phyloP scores from a whole-genome alignment of 2,888 invertebrate genomes.

The Apodemia mormo region DNA sequence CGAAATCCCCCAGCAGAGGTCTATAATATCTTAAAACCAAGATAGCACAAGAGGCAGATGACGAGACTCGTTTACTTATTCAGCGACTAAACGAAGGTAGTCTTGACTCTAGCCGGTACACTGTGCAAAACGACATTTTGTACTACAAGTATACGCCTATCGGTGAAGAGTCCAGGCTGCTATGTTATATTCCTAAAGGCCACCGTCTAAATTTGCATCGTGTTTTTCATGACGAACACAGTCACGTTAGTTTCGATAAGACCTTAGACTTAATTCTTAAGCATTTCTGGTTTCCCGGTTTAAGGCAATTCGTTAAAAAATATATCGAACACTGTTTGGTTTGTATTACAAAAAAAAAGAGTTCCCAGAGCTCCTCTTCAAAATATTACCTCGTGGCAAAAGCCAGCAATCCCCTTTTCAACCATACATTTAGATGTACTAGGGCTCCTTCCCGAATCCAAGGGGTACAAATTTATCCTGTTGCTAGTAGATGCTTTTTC shows the following conservation, averaged over 20 bases:
- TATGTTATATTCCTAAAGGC: constrained; percentile 41
- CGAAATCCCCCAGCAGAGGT: constrained; percentile 34
- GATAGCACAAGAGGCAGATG: constrained; percentile 10
- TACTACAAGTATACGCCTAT: constrained; percentile 28
- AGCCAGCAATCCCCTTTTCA: constrained; percentile 35
- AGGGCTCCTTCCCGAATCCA: no score
- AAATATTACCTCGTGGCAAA: constrained; percentile 38
- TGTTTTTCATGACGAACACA: constrained; percentile 37
- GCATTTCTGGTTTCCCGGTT: constrained; percentile 27
- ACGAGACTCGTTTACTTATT: background rate
- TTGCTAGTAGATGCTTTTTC: constrained; percentile 29
- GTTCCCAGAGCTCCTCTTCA: constrained; percentile 33
- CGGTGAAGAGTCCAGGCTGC: constrained; percentile 32
- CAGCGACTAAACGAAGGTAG: constrained; percentile 2
- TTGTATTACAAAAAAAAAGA: constrained; percentile 31
- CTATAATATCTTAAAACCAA: constrained; percentile 19
- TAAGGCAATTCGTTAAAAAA: constrained; percentile 22
- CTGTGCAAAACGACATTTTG: constrained; percentile 31
- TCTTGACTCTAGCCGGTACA: constrained; percentile 15
- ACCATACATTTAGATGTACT: constrained; percentile 32
- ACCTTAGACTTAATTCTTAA: constrained; percentile 19
- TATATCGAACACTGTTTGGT: constrained; percentile 20
- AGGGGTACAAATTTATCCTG: constrained; percentile 26
- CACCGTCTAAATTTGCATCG: constrained; percentile 38
- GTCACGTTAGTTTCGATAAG: constrained; percentile 25